Evolutionary conservation across 2,888 invertebrate species (phyloP).

Genomic region (Desoria tigrina): DNA sequence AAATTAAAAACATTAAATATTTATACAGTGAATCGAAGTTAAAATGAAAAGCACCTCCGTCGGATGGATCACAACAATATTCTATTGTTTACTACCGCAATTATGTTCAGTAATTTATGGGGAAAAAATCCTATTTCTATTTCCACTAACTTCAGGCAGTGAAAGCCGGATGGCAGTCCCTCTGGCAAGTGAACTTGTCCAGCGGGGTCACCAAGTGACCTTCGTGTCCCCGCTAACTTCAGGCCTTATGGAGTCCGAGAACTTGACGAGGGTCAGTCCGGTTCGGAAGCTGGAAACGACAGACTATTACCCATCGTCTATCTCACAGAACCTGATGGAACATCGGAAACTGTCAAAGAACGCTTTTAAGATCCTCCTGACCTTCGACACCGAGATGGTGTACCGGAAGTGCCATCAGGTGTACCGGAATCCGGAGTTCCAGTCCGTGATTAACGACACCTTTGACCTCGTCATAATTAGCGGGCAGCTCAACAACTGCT

Average conservation of each 20-base stretch:
- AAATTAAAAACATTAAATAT: no score
- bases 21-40: no score
- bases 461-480: background rate
- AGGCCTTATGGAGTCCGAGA: background rate
- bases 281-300: background rate
- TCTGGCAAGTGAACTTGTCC: background rate
- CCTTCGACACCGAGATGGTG: background rate
- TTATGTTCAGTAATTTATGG: no score
- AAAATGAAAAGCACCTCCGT: no score
- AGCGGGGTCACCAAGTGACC: background rate
- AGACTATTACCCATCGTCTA: background rate
- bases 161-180: background rate
- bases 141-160: background rate
- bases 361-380: background rate
- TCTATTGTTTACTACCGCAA: no score
- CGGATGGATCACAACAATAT: no score
- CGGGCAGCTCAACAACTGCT: constrained; percentile 19
- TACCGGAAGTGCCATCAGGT: background rate
- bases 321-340: background rate
- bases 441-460: background rate
- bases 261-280: background rate
- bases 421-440: background rate
- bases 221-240: background rate
- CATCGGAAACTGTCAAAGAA: background rate
- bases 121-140: background rate